Conservation (phyloP, 2,797 vertebrate species). For the Crocodylus rhombifer region DNA sequence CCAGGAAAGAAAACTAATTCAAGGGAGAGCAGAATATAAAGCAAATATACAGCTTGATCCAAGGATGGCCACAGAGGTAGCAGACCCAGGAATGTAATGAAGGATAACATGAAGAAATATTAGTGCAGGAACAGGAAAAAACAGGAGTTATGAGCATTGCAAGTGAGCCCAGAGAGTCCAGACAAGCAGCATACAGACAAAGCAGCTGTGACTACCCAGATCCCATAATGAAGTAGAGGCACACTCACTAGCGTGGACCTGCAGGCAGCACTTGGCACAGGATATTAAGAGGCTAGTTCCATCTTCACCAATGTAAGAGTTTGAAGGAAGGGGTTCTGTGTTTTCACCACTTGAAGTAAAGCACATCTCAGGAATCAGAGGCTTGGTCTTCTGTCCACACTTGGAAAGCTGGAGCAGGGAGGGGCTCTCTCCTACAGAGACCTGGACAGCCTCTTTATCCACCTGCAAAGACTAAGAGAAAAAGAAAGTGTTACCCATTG, state of each 20-base stretch:
- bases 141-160: rapidly evolving
- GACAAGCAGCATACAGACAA: not conserved
- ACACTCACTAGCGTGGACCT: constrained; percentile 96
- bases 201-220: not conserved
- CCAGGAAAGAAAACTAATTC: not conserved
- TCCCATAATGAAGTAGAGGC: not conserved
- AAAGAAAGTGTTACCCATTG: rapidly evolving
- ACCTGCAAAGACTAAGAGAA: constrained; percentile 69
- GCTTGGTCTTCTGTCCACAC: constrained; percentile 87
- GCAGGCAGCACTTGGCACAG: constrained; percentile 92
- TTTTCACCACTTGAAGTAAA: constrained; percentile 92
- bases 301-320: constrained; percentile 90
- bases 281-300: constrained; percentile 91
- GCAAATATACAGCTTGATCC: not conserved
- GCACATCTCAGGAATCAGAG: constrained; percentile 97
- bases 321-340: constrained; percentile 91
- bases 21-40: not conserved
- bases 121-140: not conserved
- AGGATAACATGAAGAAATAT: not conserved
- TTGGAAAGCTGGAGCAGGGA: constrained; percentile 66
- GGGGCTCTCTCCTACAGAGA: constrained; percentile 28
- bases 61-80: not conserved
- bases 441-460: constrained; percentile 72
- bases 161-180: not conserved
- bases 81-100: not conserved